Evolutionary conservation across 2,797 vertebrate species (phyloP).

Genomic region (Pangasius krempfi): DNA sequence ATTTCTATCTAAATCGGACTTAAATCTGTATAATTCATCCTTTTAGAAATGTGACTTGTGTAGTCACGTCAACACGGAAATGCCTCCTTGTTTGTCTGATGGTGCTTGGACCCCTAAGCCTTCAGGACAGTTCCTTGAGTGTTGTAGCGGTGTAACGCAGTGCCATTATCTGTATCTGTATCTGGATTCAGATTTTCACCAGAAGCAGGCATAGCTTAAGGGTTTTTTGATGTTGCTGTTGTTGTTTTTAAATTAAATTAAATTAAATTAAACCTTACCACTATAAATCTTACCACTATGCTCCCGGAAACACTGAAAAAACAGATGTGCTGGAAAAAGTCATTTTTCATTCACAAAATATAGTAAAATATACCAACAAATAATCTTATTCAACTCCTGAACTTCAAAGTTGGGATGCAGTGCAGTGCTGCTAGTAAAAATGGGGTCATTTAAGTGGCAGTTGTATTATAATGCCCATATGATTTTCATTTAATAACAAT

Average conservation of each 20-base stretch:
- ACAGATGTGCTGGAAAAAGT: background rate
- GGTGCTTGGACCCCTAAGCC: background rate
- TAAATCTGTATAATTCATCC: background rate
- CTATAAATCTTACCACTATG: background rate
- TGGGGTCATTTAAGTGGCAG: background rate
- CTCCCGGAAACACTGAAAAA: background rate
- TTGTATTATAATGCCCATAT: background rate
- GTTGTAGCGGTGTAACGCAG: background rate
- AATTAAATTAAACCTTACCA: background rate
- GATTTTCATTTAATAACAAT: background rate
- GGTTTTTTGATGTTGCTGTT: background rate
- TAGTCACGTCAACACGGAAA: background rate
- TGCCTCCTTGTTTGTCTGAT: background rate
- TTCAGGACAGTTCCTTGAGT: background rate
- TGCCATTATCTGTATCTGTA: background rate
- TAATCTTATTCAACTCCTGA: background rate
- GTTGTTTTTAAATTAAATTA: background rate
- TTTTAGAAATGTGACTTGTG: background rate
- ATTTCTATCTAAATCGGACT: background rate
- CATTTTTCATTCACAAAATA: background rate
- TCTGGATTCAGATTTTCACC: background rate
- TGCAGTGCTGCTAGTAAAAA: background rate
- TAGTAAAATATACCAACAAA: background rate
- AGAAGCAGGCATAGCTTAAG: background rate
- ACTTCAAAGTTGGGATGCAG: background rate